Percentiles rank a stretch among this genome's conserved stretches.
These are phyloP conservation scores for Eupithecia abbreviata DNA, from an alignment of 2,888 invertebrate genomes.

Conservation along the genomic window DNA sequence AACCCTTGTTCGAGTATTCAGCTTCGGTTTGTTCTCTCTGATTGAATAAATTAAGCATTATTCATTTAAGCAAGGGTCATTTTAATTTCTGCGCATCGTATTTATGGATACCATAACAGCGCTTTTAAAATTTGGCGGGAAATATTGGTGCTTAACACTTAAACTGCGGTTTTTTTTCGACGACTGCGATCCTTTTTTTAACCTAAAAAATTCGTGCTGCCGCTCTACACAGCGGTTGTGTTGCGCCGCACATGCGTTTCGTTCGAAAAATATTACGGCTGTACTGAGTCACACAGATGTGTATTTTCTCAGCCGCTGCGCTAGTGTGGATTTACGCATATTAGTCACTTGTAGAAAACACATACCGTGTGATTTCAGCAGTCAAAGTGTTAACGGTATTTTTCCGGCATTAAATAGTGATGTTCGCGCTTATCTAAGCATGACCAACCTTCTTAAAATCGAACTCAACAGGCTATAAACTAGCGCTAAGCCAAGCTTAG, in stretches of 20 bases:
- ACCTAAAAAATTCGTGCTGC: no score
- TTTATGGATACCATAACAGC: background rate
- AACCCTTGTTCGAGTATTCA: slow-evolving; percentile 1
- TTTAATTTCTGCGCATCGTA: background rate
- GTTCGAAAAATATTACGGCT: no score
- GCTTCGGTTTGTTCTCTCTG: background rate
- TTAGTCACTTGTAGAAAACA: no score
- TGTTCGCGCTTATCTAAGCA: slow-evolving; percentile 5
- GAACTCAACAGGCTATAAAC: slow-evolving; percentile 34
- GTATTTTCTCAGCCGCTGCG: no score
- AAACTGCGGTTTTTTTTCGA: no score
- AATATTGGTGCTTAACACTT: background rate
- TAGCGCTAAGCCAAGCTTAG: slow-evolving; percentile 27
- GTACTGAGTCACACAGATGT: no score
- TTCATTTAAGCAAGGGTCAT: background rate
- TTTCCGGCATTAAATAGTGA: background rate
- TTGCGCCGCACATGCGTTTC: no score
- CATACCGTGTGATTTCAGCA: no score
- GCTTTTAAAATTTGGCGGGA: background rate
- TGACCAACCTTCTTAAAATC: slow-evolving; percentile 19
- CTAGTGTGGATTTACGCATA: no score
- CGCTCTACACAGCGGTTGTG: no score
- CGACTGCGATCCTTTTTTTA: no score
- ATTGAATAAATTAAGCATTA: background rate
- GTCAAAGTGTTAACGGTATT: no score